phyloP scores from a whole-genome alignment of 1,140 invertebrate genomes.

The Heliothis virescens region DNA sequence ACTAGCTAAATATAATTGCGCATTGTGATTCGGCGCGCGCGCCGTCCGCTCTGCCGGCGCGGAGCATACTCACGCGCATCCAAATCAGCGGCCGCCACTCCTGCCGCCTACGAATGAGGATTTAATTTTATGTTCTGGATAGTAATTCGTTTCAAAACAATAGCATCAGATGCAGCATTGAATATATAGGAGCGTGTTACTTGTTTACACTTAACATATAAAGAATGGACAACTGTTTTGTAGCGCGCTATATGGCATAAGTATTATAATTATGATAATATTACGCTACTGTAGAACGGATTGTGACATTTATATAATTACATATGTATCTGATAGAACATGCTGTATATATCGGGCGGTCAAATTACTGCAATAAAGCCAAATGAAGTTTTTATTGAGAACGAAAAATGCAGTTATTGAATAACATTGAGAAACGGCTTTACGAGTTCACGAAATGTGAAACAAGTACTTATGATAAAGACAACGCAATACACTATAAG shows the following conservation, averaged over 20 bases:
- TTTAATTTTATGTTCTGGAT: conserved; percentile 81
- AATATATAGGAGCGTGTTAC: conserved; percentile 58
- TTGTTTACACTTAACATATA: conserved; percentile 23
- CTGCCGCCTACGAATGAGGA: conserved; percentile 77
- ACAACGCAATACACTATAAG: conserved; percentile 8
- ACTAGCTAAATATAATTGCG: conserved; percentile 68
- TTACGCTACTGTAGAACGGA: conserved; percentile 6
- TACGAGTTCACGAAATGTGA: conserved; percentile 9
- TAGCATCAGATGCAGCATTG: conserved; percentile 65
- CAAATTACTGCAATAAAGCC: conserved; percentile 12
- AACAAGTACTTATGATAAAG: conserved; percentile 5
- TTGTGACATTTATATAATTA: conserved; percentile 6
- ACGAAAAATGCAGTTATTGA: conserved; percentile 16
- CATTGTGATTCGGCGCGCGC: conserved; percentile 76
- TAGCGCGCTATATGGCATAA: conserved; percentile 10
- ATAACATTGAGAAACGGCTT: conserved; percentile 17
- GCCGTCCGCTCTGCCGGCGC: conserved; percentile 68
- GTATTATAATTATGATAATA: conserved; percentile 25
- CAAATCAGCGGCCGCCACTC: conserved; percentile 72
- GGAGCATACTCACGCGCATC: conserved; percentile 72
- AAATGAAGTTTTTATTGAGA: conserved; percentile 25
- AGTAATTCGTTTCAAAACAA: conserved; percentile 81
- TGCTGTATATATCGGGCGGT: neutral
- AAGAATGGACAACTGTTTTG: conserved; percentile 24
- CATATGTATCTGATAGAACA: conserved; percentile 32